Evolutionary conservation across 2,797 vertebrate species (phyloP), one percentile per base, ranked within the genome.

Genomic region (Pangasius krempfi): DNA sequence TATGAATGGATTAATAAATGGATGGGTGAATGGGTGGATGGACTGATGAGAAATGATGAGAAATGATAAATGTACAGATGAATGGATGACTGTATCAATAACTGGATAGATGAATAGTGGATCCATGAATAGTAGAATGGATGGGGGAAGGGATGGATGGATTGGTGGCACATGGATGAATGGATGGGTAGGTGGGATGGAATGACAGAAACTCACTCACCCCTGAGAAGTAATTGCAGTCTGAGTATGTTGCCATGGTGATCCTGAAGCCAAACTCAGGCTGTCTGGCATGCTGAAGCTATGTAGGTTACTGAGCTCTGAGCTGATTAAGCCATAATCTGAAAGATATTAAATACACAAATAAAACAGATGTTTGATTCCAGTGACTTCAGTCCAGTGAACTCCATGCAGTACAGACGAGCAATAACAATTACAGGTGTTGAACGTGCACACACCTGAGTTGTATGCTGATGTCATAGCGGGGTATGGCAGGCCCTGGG

Each of bases 261-360:
- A 96, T 89, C 97, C 96, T 91, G 97, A 97, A 92, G 96, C 96
- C 85, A 98, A 82, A 89, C 96, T 96, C 86, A 96, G 94, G 92
- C 96, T 96, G 76, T 97, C 95, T 0, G 97, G 96, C 37, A 97
- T 96, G 93, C 93, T 94, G 94, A 99, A 99, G 40, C 97, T 95
- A 93, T 97, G 96, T 87, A 98, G 91, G 89, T 95, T 95, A 2
- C 97, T 96, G 94, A 98, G 94, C 89, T 98, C 98, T 25, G 97
- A 96, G 0, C 97, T 97, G 94, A 92, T 97, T 95, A 99, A 93
- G 66, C 97, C 96, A 92, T 98, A 98, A 94, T 99, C 98, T 99
- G 93, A 30, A 90, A 82, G 84, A 92, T 40, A 40, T 68, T 33
- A 88, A 60, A 89, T 52, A 58, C 0, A 44, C n/a, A 86, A 13